Evolutionary conservation across 2,113 vertebrate genomes (phyloP), one percentile per base, ranked within the genome.

Genomic region (Pygoscelis adeliae): DNA sequence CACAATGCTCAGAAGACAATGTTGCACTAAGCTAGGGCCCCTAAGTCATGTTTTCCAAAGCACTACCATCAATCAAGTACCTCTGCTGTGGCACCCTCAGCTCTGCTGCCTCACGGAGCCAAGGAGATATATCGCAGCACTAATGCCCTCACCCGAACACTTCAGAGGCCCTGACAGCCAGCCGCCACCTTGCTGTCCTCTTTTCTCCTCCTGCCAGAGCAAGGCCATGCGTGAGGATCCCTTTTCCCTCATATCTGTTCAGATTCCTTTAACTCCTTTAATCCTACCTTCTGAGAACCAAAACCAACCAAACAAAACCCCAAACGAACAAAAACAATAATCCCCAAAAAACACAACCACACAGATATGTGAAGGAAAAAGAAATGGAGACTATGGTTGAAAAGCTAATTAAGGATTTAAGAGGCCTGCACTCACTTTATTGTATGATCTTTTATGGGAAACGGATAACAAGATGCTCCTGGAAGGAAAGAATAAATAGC

Each of bases 151-250:
- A 89, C 1, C n/a, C 1, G 29, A 79, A 7, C 26, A 13, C 15
- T 32, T 22, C 0, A 29, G 38, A 80, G 66, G 25, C 13, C 17
- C 5, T 1, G 0, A 27, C 0, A 62, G 70, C 32, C 66, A 55
- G 38, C 29, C 1, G 4, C 38, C 52, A 59, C 66, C 29, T 76
- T 36, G 74, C 25, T 4, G 3, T 26, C 58, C 9, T 65, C 42
- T 67, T 36, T 58, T 74, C 29, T 67, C 44, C n/a, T 47, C 66
- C 67, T 83, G 9, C 19, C 40, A 69, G 10, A 77, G 22, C 36
- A 74, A 58, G 7, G n/a, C 19, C 20, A 11, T 10, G 36, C 20
- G 38, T 10, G 11, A 62, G 18, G 38, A 30, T 40, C 22, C 15
- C 17, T 80, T 53, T 80, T 50, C 27, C 53, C 38, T 89, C 26